A percentile compares a stretch with the other conserved stretches of the same genome.
Evolutionary conservation across 2,113 vertebrate species (phyloP).

Genomic region (Halichoerus grypus): DNA sequence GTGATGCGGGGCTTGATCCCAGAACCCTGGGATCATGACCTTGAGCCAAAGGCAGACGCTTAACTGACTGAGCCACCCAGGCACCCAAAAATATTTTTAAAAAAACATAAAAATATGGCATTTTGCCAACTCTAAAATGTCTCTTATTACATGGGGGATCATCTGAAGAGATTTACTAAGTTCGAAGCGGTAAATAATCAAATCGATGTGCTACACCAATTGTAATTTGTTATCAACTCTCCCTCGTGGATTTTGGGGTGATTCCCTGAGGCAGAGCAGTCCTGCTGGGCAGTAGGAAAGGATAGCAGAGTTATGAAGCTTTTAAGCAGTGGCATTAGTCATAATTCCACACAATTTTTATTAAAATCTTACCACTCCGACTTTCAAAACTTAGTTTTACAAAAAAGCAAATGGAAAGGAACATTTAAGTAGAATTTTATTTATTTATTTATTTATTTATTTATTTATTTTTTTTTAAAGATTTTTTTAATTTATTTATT

Average conservation of each 20-base stretch:
- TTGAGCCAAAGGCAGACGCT: no score
- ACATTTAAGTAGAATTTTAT: conserved; percentile 55
- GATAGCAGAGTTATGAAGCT: neutral
- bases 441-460: no score
- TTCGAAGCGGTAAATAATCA: conserved; percentile 19
- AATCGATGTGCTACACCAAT: neutral
- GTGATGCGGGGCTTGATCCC: no score
- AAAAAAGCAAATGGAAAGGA: conserved; percentile 45
- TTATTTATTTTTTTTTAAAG: no score
- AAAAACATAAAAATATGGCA: neutral
- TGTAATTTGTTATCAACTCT: neutral
- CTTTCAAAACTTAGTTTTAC: conserved; percentile 36
- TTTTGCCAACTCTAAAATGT: neutral
- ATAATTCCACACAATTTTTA: neutral
- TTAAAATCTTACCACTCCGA: neutral
- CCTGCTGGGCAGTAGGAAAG: neutral
- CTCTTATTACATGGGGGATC: neutral
- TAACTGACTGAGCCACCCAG: no score
- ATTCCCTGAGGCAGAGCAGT: neutral
- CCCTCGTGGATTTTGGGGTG: neutral
- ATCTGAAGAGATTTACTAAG: neutral
- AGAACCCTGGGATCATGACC: no score
- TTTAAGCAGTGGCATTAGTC: neutral
- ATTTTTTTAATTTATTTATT: no score
- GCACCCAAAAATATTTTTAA: no score